Evolutionary conservation across 2,888 invertebrate species (phyloP).

Genomic region (Apodemia hepburni): DNA sequence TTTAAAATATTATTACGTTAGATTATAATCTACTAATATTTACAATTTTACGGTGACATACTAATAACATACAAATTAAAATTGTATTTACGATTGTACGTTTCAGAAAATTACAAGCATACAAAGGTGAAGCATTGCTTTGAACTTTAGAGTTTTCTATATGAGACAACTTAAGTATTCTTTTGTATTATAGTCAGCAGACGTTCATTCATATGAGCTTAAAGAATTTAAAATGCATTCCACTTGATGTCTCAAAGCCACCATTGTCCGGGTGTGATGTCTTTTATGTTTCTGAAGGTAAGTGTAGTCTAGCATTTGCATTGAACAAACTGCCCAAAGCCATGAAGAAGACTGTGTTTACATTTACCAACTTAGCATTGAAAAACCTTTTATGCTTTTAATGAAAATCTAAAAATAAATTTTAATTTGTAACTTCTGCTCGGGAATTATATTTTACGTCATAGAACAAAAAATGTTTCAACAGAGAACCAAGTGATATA

Average conservation of each 20-base stretch:
- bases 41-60: too few relatives aligned
- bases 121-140: not conserved
- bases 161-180: slow-evolving; percentile 6
- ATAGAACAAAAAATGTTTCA: too few relatives aligned
- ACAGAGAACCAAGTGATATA: too few relatives aligned
- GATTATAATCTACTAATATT: too few relatives aligned
- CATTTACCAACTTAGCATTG: not conserved
- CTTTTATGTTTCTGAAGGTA: not conserved
- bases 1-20: too few relatives aligned
- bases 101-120: not conserved
- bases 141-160: not conserved
- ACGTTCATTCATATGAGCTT: slow-evolving; percentile 16
- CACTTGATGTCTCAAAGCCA: slow-evolving; percentile 30
- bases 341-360: slow-evolving; percentile 11
- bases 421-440: too few relatives aligned
- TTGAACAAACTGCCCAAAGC: slow-evolving; percentile 30
- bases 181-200: not conserved
- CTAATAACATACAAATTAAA: too few relatives aligned
- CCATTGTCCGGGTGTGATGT: slow-evolving; percentile 24
- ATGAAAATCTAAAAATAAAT: not conserved
- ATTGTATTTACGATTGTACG: not conserved
- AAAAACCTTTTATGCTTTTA: not conserved
- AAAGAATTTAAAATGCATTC: slow-evolving; percentile 31
- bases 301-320: slow-evolving; percentile 23
- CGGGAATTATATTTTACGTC: too few relatives aligned